Evolutionary conservation across 1,140 invertebrate genomes (phyloP).

Genomic region (Brachionus asplanchnoidis): DNA sequence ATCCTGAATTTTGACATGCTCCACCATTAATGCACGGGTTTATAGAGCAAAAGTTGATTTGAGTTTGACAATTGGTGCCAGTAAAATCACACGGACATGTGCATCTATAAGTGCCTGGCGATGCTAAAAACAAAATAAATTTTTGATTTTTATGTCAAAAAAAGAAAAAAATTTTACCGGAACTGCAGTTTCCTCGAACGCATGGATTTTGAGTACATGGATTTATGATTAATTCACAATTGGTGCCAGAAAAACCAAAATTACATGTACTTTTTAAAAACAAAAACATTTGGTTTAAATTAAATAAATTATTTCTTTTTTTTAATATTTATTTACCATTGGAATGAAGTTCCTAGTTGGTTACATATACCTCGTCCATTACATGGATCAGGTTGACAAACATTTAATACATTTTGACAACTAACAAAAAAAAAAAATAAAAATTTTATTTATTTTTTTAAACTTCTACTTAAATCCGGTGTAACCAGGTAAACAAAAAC

Average conservation of each 20-base stretch:
- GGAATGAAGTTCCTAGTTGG: conserved; percentile 7
- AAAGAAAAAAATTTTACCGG: conserved; percentile 29
- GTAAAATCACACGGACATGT: neutral
- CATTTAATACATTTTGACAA: conserved; percentile 7
- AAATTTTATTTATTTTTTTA: neutral
- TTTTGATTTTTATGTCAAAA: neutral
- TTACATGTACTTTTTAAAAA: neutral
- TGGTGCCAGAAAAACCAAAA: conserved; percentile 43
- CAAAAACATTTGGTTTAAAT: neutral
- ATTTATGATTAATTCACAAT: conserved; percentile 53
- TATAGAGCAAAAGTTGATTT: neutral
- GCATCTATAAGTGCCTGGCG: neutral
- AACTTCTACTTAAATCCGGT: neutral
- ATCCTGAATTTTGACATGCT: conserved; percentile 33
- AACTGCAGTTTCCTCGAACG: conserved; percentile 49
- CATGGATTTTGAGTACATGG: conserved; percentile 60
- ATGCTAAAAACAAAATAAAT: neutral
- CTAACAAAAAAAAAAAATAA: neutral
- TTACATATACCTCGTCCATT: neutral
- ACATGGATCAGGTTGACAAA: conserved; percentile 34
- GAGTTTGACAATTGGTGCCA: neutral
- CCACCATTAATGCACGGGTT: conserved; percentile 43
- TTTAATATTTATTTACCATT: neutral
- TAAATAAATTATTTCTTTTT: too few species aligned
- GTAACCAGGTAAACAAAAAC: neutral